Percentiles rank a stretch among this genome's conserved stretches.
phyloP scores from a whole-genome alignment of 1,140 invertebrate species.

The Epicauta chinensis region DNA sequence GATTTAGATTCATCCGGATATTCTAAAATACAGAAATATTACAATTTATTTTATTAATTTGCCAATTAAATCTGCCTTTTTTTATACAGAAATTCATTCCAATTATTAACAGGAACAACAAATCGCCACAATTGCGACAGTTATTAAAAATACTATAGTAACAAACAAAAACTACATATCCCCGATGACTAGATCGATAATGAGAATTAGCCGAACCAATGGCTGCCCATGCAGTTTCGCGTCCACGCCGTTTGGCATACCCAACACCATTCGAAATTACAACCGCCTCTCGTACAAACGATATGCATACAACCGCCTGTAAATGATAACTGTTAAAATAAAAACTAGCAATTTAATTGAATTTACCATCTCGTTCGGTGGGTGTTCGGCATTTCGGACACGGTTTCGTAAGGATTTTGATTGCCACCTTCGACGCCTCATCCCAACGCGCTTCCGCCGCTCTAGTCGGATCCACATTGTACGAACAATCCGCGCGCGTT shows the following conservation, averaged over 20 bases:
- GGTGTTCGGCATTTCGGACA: conserved; percentile 83
- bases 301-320: conserved; percentile 87
- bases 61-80: conserved; percentile 2
- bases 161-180: background rate
- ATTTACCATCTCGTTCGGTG: conserved; percentile 72
- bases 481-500: conserved; percentile 44
- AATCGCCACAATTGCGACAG: background rate
- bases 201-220: conserved; percentile 80
- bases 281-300: conserved; percentile 67
- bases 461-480: conserved; percentile 54
- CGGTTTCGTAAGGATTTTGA: conserved; percentile 76
- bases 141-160: background rate
- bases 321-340: conserved; percentile 25
- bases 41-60: background rate
- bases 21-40: background rate
- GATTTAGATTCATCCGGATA: background rate
- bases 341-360: background rate
- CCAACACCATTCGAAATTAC: conserved; percentile 84
- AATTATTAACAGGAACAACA: background rate
- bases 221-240: conserved; percentile 76
- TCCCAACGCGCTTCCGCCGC: conserved; percentile 67
- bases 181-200: background rate
- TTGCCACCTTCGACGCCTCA: conserved; percentile 61
- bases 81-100: conserved; percentile 15
- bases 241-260: conserved; percentile 80